Base-by-base conservation (phyloP, 2,113 vertebrate genomes). In the Crotophaga sulcirostris region DNA sequence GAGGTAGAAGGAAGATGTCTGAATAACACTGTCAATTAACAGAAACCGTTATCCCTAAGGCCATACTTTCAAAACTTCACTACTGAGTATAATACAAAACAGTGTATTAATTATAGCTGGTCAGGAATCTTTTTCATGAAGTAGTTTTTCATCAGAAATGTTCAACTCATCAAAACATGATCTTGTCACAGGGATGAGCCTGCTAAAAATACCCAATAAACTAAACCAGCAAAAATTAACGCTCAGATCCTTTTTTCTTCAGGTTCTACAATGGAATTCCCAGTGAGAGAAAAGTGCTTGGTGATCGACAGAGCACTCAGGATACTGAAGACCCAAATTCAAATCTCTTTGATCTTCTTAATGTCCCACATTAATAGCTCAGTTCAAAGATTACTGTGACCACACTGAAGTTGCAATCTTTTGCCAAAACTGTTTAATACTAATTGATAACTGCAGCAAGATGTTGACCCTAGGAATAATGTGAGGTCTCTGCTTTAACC, bases 21-120 rank as follows among this genome's bases (percentile, higher is more conserved):
- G 89, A 96, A 78, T 83, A 95, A 84, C 47, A 94, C 72, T 87
- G 66, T 83, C 90, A 96, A 95, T 97, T 96, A 97, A 88, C 47
- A 95, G 67, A 92, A 84, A 90, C 54, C 76, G 59, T 70, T 85
- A 90, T 49, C 87, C 86, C 49, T 92, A 93, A 86, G 79, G 75
- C 83, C 70, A 54, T 60, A 69, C 28, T 82, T 95, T 93, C 29
- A 85, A 80, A 94, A 89, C 66, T 79, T 94, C 90, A 91, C 82
- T 58, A 88, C 96, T 81, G 52, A 90, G 58, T 92, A 79, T 77
- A 93, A 86, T 78, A 84, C 64, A 96, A 82, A 95, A 80, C 45
- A 90, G 56, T 67, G 66, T 94, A 94, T 85, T 97, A 86, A 95
- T 96, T 95, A 73, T 82, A 51, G 84, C 73, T 59, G 51, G 16